Percentiles rank a stretch among this genome's conserved stretches.
Conservation (phyloP, 2,888 invertebrate species). For the Rotaria magnacalcarata region DNA sequence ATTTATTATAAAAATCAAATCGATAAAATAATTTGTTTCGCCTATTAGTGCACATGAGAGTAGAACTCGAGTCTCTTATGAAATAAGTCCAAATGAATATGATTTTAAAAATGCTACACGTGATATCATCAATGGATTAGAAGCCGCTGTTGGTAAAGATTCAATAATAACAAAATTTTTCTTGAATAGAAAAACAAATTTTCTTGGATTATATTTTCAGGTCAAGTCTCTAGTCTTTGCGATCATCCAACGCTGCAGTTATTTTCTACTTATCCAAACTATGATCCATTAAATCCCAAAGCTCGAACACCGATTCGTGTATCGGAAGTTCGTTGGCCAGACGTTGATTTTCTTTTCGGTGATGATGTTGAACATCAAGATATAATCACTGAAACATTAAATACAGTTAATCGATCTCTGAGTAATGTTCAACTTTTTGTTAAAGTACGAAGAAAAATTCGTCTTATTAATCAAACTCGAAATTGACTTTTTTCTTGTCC, state of each 20-base stretch:
- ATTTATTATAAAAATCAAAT: not conserved
- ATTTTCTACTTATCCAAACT: conserved; percentile 41
- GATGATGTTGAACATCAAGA: conserved; percentile 46
- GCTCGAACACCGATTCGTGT: conserved; percentile 25
- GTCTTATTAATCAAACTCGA: too few species aligned
- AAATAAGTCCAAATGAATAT: conserved; percentile 37
- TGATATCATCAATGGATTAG: conserved; percentile 39
- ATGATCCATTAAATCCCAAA: not conserved
- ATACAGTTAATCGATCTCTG: conserved; percentile 37
- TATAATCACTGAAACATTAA: conserved; percentile 33
- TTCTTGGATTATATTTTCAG: not conserved
- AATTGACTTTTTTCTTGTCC: too few species aligned
- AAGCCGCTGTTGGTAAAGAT: conserved; percentile 36
- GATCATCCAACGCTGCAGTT: conserved; percentile 42
- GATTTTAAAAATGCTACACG: conserved; percentile 45
- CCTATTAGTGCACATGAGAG: not conserved
- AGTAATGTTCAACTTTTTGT: conserved; percentile 12
- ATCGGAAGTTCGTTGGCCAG: conserved; percentile 41
- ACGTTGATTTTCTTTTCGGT: conserved; percentile 45
- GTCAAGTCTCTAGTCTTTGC: conserved; percentile 36
- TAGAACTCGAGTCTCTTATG: not conserved
- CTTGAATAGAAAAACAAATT: not conserved
- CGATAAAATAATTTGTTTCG: too few species aligned
- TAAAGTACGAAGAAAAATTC: not conserved
- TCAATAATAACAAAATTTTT: not conserved